Conservation (phyloP, 2,888 invertebrate genomes). For the Malthinus flaveolus region DNA sequence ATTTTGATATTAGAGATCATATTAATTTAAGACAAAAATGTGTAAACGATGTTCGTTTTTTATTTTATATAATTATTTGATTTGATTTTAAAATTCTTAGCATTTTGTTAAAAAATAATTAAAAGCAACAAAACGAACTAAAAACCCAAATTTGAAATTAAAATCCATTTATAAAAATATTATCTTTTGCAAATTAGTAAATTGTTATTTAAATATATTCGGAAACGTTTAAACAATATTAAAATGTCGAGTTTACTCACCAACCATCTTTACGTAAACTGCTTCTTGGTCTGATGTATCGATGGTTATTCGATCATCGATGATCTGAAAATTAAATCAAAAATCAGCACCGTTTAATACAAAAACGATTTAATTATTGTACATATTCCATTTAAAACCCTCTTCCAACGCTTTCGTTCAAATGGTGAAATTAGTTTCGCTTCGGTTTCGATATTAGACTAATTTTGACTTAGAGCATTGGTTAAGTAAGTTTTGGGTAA, state of each 20-base stretch:
- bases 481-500: too few species aligned
- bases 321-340: conserved; percentile 49
- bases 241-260: conserved; percentile 44
- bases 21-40: too few species aligned
- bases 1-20: too few species aligned
- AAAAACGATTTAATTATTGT: too few species aligned
- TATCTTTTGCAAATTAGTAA: neutral
- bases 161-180: conserved; percentile 4
- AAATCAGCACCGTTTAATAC: too few species aligned
- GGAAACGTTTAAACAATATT: neutral
- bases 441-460: too few species aligned
- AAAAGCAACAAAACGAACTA: neutral
- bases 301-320: conserved; percentile 52
- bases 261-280: conserved; percentile 54
- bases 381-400: too few species aligned
- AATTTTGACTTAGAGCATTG: too few species aligned
- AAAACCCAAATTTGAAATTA: neutral
- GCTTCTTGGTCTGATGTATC: conserved; percentile 54
- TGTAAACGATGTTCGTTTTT: neutral
- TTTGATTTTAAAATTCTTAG: too few species aligned
- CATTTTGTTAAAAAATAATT: too few species aligned
- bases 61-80: neutral
- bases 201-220: neutral
- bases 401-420: too few species aligned
- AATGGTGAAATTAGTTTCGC: too few species aligned